These are phyloP conservation scores for Hippopotamus amphibius DNA, from an alignment of 2,113 vertebrate genomes.

Conservation along the genomic window DNA sequence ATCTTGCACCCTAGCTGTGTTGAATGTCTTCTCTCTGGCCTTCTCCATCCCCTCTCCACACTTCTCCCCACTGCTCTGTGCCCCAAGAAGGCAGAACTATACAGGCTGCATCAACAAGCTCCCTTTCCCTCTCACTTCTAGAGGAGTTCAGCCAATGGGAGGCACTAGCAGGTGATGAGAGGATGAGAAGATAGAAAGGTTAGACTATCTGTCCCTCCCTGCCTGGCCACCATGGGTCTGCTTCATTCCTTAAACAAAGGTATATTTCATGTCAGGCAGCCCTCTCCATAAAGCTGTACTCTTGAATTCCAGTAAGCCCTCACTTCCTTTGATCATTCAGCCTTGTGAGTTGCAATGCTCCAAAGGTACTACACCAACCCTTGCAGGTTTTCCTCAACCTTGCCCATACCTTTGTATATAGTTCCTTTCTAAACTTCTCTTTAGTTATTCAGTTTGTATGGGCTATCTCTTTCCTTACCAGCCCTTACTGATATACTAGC, in stretches of 20 bases:
- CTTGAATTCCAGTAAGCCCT: neutral
- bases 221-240: neutral
- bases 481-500: neutral
- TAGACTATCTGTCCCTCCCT: neutral
- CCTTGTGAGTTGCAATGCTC: neutral
- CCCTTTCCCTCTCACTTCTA: neutral
- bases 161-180: neutral
- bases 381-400: conserved; percentile 1
- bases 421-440: neutral
- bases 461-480: conserved; percentile 23
- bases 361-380: neutral
- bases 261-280: neutral
- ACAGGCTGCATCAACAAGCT: neutral
- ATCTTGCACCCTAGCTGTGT: neutral
- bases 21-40: neutral
- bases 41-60: neutral
- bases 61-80: neutral
- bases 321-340: neutral
- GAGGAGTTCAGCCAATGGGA: neutral
- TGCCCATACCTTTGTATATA: neutral
- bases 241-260: neutral
- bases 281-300: neutral
- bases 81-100: neutral
- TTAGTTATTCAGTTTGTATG: neutral
- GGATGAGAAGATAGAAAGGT: neutral